phyloP scores from a whole-genome alignment of 1,140 invertebrate species.

The Heliothis subflexa region DNA sequence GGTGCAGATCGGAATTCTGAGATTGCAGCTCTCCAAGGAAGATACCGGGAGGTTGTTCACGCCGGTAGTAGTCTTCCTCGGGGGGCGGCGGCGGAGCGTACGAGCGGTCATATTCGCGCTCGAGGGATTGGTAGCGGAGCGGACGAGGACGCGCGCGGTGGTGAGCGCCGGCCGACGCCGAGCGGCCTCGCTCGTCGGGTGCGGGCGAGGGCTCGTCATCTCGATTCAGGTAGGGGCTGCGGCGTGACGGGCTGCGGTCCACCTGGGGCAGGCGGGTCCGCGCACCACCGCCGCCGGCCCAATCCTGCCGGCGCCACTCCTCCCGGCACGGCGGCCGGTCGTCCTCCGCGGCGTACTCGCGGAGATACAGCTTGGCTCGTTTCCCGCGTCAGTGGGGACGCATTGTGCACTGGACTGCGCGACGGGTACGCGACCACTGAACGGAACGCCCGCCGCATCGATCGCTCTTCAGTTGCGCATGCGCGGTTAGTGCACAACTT shows the following conservation, averaged over 20 bases:
- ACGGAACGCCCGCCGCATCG: constrained; percentile 70
- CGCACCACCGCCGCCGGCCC: constrained; percentile 85
- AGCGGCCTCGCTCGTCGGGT: constrained; percentile 85
- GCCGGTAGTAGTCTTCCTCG: constrained; percentile 79
- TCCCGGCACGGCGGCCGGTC: constrained; percentile 82
- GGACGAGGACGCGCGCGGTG: constrained; percentile 75
- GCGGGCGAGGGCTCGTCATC: constrained; percentile 92
- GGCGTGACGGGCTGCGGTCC: constrained; percentile 92
- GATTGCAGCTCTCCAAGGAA: constrained; percentile 97
- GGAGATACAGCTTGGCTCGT: constrained; percentile 84
- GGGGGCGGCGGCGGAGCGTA: constrained; percentile 81
- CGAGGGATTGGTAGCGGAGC: constrained; percentile 79
- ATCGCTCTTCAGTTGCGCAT: constrained; percentile 69
- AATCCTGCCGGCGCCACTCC: constrained; percentile 81
- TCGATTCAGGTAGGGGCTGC: constrained; percentile 89
- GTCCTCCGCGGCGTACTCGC: constrained; percentile 81
- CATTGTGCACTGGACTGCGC: constrained; percentile 79
- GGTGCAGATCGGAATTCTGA: constrained; percentile 97
- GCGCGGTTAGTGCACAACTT: constrained; percentile 59
- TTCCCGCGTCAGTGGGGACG: constrained; percentile 79
- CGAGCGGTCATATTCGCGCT: constrained; percentile 80
- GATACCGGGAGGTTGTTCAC: constrained; percentile 74
- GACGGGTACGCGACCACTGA: constrained; percentile 79
- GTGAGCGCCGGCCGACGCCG: constrained; percentile 82
- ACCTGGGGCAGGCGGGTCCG: constrained; percentile 90